phyloP scores from a whole-genome alignment of 2,113 vertebrate genomes.

The Mormoops blainvillei region DNA sequence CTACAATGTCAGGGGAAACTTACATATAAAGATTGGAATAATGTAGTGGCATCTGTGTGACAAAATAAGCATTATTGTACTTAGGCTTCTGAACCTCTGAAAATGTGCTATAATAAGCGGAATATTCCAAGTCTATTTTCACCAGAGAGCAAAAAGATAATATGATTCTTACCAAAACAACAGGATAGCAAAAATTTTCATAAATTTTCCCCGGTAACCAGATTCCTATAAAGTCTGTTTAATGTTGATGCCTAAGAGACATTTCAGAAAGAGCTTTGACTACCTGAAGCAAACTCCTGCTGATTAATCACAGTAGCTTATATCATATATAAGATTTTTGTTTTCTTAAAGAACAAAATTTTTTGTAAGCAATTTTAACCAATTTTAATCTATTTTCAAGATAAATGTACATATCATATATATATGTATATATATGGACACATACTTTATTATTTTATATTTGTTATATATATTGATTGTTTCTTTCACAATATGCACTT shows the following conservation, averaged over 20 bases:
- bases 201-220: slow-evolving; percentile 40
- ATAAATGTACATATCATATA: not conserved
- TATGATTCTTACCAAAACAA: slow-evolving; percentile 36
- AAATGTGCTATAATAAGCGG: not conserved
- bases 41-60: not conserved
- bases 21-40: not conserved
- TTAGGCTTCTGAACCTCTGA: not conserved
- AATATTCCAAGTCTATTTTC: not conserved
- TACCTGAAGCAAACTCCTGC: slow-evolving; percentile 59
- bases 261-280: slow-evolving; percentile 39
- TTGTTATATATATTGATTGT: not conserved
- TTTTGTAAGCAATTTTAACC: not conserved
- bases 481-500: not conserved
- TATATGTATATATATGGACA: not conserved
- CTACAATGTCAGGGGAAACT: not conserved
- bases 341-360: slow-evolving; percentile 41
- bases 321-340: slow-evolving; percentile 28
- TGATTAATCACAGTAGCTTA: slow-evolving; percentile 40
- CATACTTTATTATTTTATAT: not conserved
- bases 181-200: slow-evolving; percentile 18
- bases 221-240: slow-evolving; percentile 10
- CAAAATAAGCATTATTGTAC: not conserved
- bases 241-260: slow-evolving; percentile 39
- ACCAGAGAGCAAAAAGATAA: not conserved
- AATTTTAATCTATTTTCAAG: not conserved